Percentiles rank a stretch among this genome's conserved stretches.
Evolutionary conservation across 1,140 invertebrate genomes (phyloP).

Genomic region (Achroia grisella): DNA sequence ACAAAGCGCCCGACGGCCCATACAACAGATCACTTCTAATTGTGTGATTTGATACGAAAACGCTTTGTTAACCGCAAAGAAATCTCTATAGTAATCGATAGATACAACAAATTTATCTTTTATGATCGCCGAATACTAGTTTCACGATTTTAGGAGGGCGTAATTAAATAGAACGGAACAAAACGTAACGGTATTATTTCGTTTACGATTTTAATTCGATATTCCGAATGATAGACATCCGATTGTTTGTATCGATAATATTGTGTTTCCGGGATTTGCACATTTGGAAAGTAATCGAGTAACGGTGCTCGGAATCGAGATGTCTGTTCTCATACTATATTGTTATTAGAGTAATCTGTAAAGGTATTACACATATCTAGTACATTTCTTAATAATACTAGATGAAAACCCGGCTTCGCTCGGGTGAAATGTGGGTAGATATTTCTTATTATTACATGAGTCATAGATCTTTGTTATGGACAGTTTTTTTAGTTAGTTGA

Average conservation of each 20-base stretch:
- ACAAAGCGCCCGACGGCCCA: slow-evolving; percentile 52
- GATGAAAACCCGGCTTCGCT: no score
- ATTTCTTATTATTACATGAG: no score
- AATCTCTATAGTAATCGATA: slow-evolving; percentile 60
- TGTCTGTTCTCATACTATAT: no score
- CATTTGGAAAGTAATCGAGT: not conserved
- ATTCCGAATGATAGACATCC: slow-evolving; percentile 1
- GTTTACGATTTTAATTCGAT: slow-evolving; percentile 2
- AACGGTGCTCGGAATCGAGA: no score
- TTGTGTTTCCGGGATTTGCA: not conserved
- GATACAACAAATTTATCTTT: slow-evolving; percentile 66
- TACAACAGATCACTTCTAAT: slow-evolving; percentile 62
- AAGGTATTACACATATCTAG: no score
- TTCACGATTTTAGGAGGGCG: slow-evolving; percentile 43
- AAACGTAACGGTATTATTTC: slow-evolving; percentile 30
- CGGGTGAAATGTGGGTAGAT: no score
- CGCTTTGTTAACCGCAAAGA: slow-evolving; percentile 56
- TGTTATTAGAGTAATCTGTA: no score
- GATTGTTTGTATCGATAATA: slow-evolving; percentile 38
- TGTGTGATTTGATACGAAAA: slow-evolving; percentile 70
- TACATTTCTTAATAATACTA: no score
- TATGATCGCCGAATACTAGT: slow-evolving; percentile 38
- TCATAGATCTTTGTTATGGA: no score
- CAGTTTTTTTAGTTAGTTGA: no score
- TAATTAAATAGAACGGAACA: slow-evolving; percentile 54